Percentiles rank a stretch among this genome's conserved stretches.
These are phyloP conservation scores for Acronicta aceris DNA, from an alignment of 2,888 invertebrate species.

Conservation along the genomic window DNA sequence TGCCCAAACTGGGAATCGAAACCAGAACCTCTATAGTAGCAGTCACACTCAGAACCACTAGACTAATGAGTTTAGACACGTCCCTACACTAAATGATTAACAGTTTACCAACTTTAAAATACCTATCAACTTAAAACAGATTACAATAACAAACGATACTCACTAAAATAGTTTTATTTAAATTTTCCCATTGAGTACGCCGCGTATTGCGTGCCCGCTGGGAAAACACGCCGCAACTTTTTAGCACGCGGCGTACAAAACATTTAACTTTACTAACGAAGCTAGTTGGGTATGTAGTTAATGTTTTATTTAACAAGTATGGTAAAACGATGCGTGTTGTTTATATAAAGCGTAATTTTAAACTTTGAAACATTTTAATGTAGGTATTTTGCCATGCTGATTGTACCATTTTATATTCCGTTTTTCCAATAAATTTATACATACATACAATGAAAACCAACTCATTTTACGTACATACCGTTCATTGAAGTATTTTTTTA, in stretches of 20 bases:
- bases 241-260: slow-evolving; percentile 11
- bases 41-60: no score
- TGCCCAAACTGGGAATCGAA: no score
- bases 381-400: background rate
- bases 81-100: no score
- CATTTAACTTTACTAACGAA: slow-evolving; percentile 30
- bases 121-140: background rate
- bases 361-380: background rate
- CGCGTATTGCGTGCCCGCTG: slow-evolving; percentile 6
- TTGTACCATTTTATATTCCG: background rate
- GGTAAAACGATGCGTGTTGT: background rate
- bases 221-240: slow-evolving; percentile 26
- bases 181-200: slow-evolving; percentile 41
- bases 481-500: no score
- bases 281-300: slow-evolving; percentile 15
- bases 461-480: no score
- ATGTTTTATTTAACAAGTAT: slow-evolving; percentile 15
- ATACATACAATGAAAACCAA: no score
- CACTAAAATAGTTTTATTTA: slow-evolving; percentile 20
- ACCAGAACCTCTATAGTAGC: no score
- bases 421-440: no score
- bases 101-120: no score
- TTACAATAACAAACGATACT: slow-evolving; percentile 4
- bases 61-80: background rate
- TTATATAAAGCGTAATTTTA: slow-evolving; percentile 4